Conservation (phyloP, 2,113 vertebrate species). For the Vulpes ferrilata region DNA sequence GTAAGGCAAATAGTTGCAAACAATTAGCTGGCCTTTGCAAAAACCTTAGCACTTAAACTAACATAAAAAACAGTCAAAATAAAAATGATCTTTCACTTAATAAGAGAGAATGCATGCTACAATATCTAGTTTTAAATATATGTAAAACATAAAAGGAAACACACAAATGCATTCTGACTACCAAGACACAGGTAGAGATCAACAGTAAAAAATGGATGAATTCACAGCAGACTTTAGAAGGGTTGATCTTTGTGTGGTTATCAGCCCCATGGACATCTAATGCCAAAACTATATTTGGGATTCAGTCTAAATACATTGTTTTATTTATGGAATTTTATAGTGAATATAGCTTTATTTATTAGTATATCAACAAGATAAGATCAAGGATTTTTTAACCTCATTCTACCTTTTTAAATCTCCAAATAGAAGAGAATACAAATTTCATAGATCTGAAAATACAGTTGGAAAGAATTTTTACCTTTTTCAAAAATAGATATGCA, state of each 20-base stretch:
- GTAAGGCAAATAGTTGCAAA: not conserved
- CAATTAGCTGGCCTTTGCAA: not conserved
- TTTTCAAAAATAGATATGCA: conserved; percentile 70
- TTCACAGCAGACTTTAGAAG: not conserved
- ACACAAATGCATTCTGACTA: not conserved
- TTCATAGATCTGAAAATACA: conserved; percentile 38
- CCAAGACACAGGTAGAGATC: not conserved
- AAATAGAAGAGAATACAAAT: conserved; percentile 38
- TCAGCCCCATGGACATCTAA: not conserved
- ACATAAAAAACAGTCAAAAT: not conserved
- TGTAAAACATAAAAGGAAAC: not conserved
- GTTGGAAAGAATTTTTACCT: conserved; percentile 51
- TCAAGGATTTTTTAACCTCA: conserved; percentile 24
- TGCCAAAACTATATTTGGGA: not conserved
- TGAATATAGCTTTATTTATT: conserved; percentile 1
- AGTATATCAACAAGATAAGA: conserved; percentile 11
- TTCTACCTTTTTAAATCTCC: conserved; percentile 54
- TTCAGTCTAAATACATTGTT: not conserved
- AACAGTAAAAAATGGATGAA: not conserved
- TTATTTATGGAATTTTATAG: not conserved
- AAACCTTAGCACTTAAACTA: conserved; percentile 31
- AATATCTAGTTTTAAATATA: not conserved
- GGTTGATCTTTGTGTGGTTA: not conserved
- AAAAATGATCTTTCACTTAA: conserved; percentile 6
- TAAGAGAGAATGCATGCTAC: not conserved